Evolutionary conservation across 2,113 vertebrate genomes (phyloP), one percentile per base, ranked within the genome.

Genomic region (Sinocyclocheilus maitianheensis): DNA sequence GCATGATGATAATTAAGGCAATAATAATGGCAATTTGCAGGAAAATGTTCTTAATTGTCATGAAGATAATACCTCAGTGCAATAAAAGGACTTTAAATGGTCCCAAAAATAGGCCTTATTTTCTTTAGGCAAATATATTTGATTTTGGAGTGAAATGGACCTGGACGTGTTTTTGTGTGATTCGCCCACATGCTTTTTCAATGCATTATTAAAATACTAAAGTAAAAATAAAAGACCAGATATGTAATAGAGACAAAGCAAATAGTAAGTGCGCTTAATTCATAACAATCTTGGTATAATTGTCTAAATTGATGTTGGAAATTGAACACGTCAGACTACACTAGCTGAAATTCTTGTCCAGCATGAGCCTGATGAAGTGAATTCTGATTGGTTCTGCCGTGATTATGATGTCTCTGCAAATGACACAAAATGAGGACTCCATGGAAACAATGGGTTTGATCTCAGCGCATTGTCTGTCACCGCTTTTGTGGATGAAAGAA

Each of bases 391-490:
- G n/a, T 10, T 81, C n/a, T 11, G 37, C n/a, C 16, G 37, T 81
- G 79, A 81, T 81, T 81, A 81, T 81, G 24, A 81, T 81, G 79
- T 81, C 60, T 46, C 79, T 65, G 60, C 63, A 81, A 65, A 81
- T 81, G n/a, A 46, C 20, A 80, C 77, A 80, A 80, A 80, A 43
- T 26, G 60, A 81, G 40, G 79, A 81, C 79, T 65, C 79, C 79
- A 81, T 81, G 60, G 79, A 81, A 81, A 65, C 79, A 81, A 81
- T 48, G n/a, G 40, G 60, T 81, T 81, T 81, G 79, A 81, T 65
- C 79, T 65, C n/a, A 63, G 40, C 14, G 14, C 40, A 65, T 48
- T 81, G 79, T 65, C 79, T 81, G 60, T 30, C 40, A 9, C 40
- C 5, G 60, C 60, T 30, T 48, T 3, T 46, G 60, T 81, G 79